Evolutionary conservation across 2,888 invertebrate genomes (phyloP).

Genomic region (Pristionchus fissidentatus): DNA sequence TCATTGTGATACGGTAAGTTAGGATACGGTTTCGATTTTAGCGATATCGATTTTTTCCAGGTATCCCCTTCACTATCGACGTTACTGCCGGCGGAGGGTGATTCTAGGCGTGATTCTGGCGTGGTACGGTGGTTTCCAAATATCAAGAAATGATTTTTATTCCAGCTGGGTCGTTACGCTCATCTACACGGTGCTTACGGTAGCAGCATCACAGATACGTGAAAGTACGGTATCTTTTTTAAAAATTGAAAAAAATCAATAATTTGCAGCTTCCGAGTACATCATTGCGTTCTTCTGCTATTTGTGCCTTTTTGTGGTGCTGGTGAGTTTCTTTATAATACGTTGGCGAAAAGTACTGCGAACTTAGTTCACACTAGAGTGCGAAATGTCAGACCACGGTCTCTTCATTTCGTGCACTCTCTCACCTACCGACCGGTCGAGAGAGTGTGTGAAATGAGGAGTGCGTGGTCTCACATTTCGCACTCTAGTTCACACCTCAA

Average conservation of each 20-base stretch:
- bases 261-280: conserved; percentile 11
- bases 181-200: conserved; percentile 17
- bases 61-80: conserved; percentile 74
- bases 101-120: conserved; percentile 61
- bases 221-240: background rate
- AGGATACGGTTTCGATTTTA: background rate
- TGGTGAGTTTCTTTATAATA: conserved; percentile 57
- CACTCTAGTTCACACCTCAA: too few relatives aligned
- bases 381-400: too few relatives aligned
- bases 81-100: conserved; percentile 64
- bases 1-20: conserved; percentile 54
- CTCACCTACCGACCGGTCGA: background rate
- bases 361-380: background rate
- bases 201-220: background rate
- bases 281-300: conserved; percentile 67
- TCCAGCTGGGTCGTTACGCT: background rate
- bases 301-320: conserved; percentile 70
- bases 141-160: background rate
- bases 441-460: background rate
- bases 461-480: too few relatives aligned
- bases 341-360: too few relatives aligned
- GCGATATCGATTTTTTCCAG: conserved; percentile 49
- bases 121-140: conserved; percentile 58
- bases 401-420: too few relatives aligned
- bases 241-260: background rate